Evolutionary conservation across 2,113 vertebrate genomes (phyloP).

Genomic region (Gallinago jamesoni): DNA sequence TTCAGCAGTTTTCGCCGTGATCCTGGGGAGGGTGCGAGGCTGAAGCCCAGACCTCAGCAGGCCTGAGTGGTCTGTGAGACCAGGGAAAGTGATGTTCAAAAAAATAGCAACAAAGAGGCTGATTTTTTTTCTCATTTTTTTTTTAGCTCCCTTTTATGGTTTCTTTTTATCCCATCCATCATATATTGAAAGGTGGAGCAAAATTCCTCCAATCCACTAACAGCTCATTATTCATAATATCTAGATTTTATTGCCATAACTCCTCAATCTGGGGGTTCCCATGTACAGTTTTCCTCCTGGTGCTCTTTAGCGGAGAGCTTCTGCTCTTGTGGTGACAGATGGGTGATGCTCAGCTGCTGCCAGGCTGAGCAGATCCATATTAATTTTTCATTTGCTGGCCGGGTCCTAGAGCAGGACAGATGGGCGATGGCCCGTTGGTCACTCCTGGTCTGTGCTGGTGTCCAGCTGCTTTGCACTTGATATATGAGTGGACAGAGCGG

Average conservation of each 20-base stretch:
- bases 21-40: neutral
- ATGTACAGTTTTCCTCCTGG: fast-evolving
- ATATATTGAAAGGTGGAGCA: fast-evolving
- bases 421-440: constrained; percentile 66
- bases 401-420: constrained; percentile 63
- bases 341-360: constrained; percentile 76
- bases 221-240: fast-evolving
- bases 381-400: constrained; percentile 60
- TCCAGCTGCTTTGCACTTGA: constrained; percentile 79
- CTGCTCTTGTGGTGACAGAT: constrained; percentile 69
- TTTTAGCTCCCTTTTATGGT: neutral
- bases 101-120: neutral
- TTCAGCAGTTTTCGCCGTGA: fast-evolving
- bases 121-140: neutral
- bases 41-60: neutral
- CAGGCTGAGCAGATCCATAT: constrained; percentile 55
- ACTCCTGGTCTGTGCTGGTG: constrained; percentile 37
- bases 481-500: constrained; percentile 57
- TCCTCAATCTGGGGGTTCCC: neutral
- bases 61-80: neutral
- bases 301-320: neutral
- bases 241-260: fast-evolving
- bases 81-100: no score
- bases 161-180: neutral
- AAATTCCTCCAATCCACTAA: neutral